A percentile compares a stretch with the other conserved stretches of the same genome.
Evolutionary conservation across 1,140 invertebrate species (phyloP).

Genomic region (Achroia grisella): DNA sequence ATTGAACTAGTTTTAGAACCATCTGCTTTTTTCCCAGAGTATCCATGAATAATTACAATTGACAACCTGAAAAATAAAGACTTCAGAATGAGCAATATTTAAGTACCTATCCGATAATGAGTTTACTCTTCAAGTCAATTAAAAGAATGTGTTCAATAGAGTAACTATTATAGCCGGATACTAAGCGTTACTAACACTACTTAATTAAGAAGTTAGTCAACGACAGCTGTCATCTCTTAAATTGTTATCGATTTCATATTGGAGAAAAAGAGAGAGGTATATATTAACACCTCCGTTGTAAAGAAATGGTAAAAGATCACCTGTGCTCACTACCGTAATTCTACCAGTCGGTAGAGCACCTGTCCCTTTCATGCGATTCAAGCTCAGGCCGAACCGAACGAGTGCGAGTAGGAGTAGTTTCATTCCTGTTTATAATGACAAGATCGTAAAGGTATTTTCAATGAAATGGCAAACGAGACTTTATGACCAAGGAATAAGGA

Average conservation of each 20-base stretch:
- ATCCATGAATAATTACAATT: constrained; percentile 24
- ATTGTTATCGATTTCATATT: constrained; percentile 11
- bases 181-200: constrained; percentile 61
- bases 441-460: constrained; percentile 18
- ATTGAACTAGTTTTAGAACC: background rate
- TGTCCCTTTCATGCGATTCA: constrained; percentile 70
- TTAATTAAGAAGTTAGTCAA: constrained; percentile 47
- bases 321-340: constrained; percentile 74
- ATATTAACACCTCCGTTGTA: constrained; percentile 56
- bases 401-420: constrained; percentile 72
- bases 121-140: constrained; percentile 52
- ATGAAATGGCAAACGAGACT: constrained; percentile 14
- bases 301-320: constrained; percentile 71
- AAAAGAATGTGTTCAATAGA: constrained; percentile 46
- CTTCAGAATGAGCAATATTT: constrained; percentile 25
- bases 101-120: constrained; percentile 33
- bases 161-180: constrained; percentile 52
- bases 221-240: constrained; percentile 29
- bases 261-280: constrained; percentile 50
- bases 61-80: constrained; percentile 18
- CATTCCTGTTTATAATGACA: constrained; percentile 18
- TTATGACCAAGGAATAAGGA: constrained; percentile 11
- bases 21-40: constrained; percentile 20
- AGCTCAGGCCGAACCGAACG: constrained; percentile 66
- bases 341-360: constrained; percentile 64